A percentile compares a stretch with the other conserved stretches of the same genome.
Evolutionary conservation across 1,140 invertebrate species (phyloP).

Genomic region (Halesus radiatus): DNA sequence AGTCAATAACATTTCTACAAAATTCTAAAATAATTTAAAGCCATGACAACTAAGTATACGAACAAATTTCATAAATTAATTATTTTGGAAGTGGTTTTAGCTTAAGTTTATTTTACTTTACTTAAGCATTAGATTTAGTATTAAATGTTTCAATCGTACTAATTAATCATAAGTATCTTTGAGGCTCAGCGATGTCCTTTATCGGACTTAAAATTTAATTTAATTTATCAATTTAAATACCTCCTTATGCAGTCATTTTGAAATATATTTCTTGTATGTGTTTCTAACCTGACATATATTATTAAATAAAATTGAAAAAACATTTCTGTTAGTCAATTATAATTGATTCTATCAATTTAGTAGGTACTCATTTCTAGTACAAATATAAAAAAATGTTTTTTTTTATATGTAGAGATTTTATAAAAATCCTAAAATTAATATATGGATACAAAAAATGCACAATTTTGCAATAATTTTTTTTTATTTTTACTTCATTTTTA

Average conservation of each 20-base stretch:
- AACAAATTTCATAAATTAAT: conserved; percentile 1
- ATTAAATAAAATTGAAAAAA: neutral
- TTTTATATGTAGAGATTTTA: conserved; percentile 27
- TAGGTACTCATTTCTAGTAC: conserved; percentile 36
- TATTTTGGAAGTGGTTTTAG: conserved; percentile 3
- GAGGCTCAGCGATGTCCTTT: conserved; percentile 4
- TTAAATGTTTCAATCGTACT: conserved; percentile 16
- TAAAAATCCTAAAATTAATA: conserved; percentile 40
- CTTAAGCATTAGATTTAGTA: neutral
- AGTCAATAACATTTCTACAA: neutral
- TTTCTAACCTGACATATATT: neutral
- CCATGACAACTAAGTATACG: conserved; percentile 11
- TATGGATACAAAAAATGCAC: neutral
- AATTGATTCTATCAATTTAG: conserved; percentile 16
- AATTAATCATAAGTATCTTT: conserved; percentile 6
- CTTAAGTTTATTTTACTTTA: conserved; percentile 5
- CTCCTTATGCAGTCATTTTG: neutral
- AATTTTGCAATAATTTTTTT: conserved; percentile 14
- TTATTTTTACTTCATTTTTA: conserved; percentile 20
- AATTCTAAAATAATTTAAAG: neutral
- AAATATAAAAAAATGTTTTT: conserved; percentile 14
- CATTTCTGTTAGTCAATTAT: conserved; percentile 23
- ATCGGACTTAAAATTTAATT: conserved; percentile 9
- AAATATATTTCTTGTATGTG: conserved; percentile 3
- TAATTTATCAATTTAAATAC: conserved; percentile 12